A percentile compares a stretch with the other conserved stretches of the same genome.
These are phyloP conservation scores for Chelonus formosanus DNA, from an alignment of 2,888 invertebrate species.

Conservation along the genomic window DNA sequence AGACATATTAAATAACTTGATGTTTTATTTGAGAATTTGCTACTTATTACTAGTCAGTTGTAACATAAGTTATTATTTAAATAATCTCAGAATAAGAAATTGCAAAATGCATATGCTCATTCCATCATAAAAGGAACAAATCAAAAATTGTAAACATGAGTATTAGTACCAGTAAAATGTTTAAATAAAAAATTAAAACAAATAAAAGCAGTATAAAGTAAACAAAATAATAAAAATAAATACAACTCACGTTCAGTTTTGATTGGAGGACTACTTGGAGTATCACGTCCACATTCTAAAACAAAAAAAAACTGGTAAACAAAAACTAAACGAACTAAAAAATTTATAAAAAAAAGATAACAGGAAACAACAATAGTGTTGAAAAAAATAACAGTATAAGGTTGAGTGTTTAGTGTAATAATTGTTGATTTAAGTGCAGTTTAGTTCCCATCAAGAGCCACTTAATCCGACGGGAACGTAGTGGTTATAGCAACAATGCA, in stretches of 20 bases:
- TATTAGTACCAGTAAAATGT: too few relatives aligned
- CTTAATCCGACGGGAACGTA: slow-evolving; percentile 55
- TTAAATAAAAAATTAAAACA: too few relatives aligned
- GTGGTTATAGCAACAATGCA: slow-evolving; percentile 50
- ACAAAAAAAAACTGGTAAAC: slow-evolving; percentile 49
- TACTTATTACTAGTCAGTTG: too few relatives aligned
- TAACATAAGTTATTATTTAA: too few relatives aligned
- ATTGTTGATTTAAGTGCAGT: slow-evolving; percentile 45
- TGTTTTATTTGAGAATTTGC: too few relatives aligned
- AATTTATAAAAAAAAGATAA: slow-evolving; percentile 9
- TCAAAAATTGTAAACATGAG: background rate
- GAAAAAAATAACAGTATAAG: slow-evolving; percentile 16
- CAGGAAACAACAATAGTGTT: background rate
- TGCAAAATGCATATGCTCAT: too few relatives aligned
- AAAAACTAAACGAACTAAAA: slow-evolving; percentile 41
- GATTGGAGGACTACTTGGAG: slow-evolving; percentile 50
- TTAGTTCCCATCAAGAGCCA: slow-evolving; percentile 60
- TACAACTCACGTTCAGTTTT: slow-evolving; percentile 56
- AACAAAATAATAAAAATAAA: slow-evolving; percentile 33
- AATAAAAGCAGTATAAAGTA: too few relatives aligned
- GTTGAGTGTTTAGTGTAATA: background rate
- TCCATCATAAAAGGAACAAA: slow-evolving; percentile 3
- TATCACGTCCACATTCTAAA: slow-evolving; percentile 53
- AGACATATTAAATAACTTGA: too few relatives aligned
- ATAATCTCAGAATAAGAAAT: too few relatives aligned